Base-by-base conservation (phyloP, 2,113 vertebrate species). In the Ranitomeya variabilis region DNA sequence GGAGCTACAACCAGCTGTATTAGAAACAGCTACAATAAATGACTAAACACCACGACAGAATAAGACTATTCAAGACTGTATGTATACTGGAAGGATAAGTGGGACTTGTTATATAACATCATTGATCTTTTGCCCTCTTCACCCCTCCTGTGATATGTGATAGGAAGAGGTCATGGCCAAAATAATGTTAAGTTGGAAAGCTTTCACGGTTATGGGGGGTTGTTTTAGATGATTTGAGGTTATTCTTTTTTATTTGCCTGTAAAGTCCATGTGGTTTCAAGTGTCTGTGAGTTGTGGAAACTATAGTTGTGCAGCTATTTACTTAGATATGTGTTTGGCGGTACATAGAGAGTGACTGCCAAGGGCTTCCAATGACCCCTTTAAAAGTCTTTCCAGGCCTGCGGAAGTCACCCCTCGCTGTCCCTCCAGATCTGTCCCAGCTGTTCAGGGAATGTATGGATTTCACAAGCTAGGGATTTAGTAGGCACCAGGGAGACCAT, bases 401-500 rank as follows among this genome's bases (percentile, higher is more conserved):
- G 78, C 23, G 54, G 78, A 80, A 31, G 14, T 59, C 52, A 59
- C 81, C 80, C 64, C 52, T 51, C 21, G 13, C 45, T 55, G 82
- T 15, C 69, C 64, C 62, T 71, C 64, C 21, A 66, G 64, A 84
- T 84, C 64, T 16, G 51, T 71, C 82, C 64, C 82, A 84, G 82
- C 82, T 84, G 82, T 71, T 55, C n/a, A 23, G 64, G 71, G 64
- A 84, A 59, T 81, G 80, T 55, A 69, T 71, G 52, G 21, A 69
- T 55, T 84, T 84, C 82, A 84, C 82, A 71, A 69, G 37, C 64
- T 55, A 51, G 66, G 66, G 82, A 84, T 84, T 84, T 84, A 84
- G 45, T 71, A 55, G 64, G 51, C 82, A 69, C 82, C 67, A 23
- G 82, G 66, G 64, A 84, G 82, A n/a, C 66, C 21, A 51, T 66